Evolutionary conservation across 1,140 invertebrate species (phyloP), one percentile per base, ranked within the genome.

Genomic region (Drosophila saltans): DNA sequence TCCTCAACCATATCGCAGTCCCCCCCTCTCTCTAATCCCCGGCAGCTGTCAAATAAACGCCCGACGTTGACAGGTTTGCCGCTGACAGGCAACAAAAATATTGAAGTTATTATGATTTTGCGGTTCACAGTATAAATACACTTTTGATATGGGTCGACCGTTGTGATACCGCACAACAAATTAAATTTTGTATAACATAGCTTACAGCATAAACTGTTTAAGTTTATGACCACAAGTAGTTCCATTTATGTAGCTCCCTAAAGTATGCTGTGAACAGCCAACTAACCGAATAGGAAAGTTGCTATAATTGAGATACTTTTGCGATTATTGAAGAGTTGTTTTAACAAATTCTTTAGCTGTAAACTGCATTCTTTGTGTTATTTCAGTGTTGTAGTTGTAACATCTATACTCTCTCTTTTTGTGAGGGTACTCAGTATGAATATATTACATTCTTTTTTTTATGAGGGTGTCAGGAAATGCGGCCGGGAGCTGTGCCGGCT

Each of bases 61-160:
- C 58, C 68, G 24, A 60, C 59, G 75, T 61, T 78, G 76, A 78
- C 75, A 80, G 45, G 71, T 79, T 78, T 85, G 65, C 78, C 67
- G 10, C 71, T 78, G 82, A 86, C 82, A 78, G 69, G 58, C 67
- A 61, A 80, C 71, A 75, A 74, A 86, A 86, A 88, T 88, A 83
- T 88, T 86, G 83, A 86, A 83, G 88, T 88, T 86, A 86, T 88
- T 88, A 88, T 88, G 79, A 86, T 75, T 80, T 80, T 88, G 74
- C 45, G 43, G 59, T 69, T 24, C 5, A 5, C 10, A 8, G 41
- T 10, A 1, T 24, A 24, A 3, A 7, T 10, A 52, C 8, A 10
- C 2, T 10, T 2, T 3, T 26, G 8, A 8, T 1, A 52, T 26
- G 21, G 21, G 28, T 59, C 55, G 74, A 76, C 39, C 0, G 1